Base-by-base conservation (phyloP, 2,888 invertebrate species). In the Zeuzera pyrina region DNA sequence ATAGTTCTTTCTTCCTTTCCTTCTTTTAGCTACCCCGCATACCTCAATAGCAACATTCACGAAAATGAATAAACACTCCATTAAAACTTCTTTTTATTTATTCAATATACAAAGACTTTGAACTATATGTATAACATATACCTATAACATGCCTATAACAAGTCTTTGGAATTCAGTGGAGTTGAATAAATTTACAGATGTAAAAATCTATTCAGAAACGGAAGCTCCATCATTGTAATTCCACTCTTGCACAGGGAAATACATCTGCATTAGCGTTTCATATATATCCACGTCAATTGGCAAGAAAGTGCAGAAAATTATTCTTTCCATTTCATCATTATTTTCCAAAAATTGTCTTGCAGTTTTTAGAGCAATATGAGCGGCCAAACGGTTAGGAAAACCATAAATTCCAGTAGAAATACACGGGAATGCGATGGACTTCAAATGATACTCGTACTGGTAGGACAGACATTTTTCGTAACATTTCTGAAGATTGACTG, bases 401-500 rank as follows among this genome's bases (percentile, higher is more conserved):
- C 93, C 93, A 62, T 93, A 95, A 39, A 95, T 86, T n/a, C 96
- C 96, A 3, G 96, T 96, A 0, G 94, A 93, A 55, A 96, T 93
- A 58, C 95, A 95, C 1, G 95, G 95, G 60, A 95, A 95, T 0
- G 95, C 94, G 27, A 94, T 86, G 3, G 90, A 85, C 28, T 77
- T 76, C 2, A 94, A 50, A 2, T 86, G 65, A 40, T 90, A 83
- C 15, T 86, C 66, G 8, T 71, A 54, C 32, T 86, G 85, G 10
- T 89, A 42, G 0, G 86, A 61, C 1, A 95, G 71, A 52, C 89
- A 87, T 11, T 87, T 89, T 32, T 84, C 71, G 57, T 96, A 96
- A 59, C 94, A 93, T 1, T 86, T 85, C 33, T 78, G 64, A 3
- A 96, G 83, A 25, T 85, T 70, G 0, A 84, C 65, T 3, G 88